phyloP scores from a whole-genome alignment of 2,113 vertebrate species.

The Bostrychus sinensis region DNA sequence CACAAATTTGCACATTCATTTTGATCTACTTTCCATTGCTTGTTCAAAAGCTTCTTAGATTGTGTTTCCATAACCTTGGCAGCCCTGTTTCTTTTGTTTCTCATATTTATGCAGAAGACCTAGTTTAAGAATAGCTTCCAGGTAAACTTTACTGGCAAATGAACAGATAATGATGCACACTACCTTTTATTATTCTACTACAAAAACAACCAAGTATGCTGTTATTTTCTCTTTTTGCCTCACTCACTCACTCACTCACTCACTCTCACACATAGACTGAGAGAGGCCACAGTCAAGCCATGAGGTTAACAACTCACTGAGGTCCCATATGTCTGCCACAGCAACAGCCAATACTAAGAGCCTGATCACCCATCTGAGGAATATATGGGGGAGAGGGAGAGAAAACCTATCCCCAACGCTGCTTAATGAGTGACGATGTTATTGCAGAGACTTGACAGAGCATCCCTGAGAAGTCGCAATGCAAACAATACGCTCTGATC shows the following conservation, averaged over 20 bases:
- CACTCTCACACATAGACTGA: slow-evolving; percentile 1
- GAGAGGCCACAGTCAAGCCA: slow-evolving; percentile 23
- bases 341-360: slow-evolving; percentile 41
- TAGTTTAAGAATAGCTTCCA: slow-evolving; percentile 11
- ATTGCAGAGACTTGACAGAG: slow-evolving; percentile 16
- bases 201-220: neutral
- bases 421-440: slow-evolving; percentile 27
- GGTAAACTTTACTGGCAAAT: neutral
- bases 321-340: slow-evolving; percentile 48
- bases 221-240: neutral
- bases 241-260: neutral
- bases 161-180: neutral
- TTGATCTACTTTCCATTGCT: neutral
- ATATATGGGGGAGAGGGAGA: slow-evolving; percentile 3
- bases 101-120: slow-evolving; percentile 3
- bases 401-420: slow-evolving; percentile 20
- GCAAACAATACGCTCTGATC: slow-evolving; percentile 21
- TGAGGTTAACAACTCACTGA: slow-evolving; percentile 44
- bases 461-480: slow-evolving; percentile 17
- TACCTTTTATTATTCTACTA: neutral
- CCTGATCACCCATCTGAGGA: slow-evolving; percentile 40
- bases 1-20: neutral
- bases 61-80: neutral
- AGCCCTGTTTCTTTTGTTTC: neutral
- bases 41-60: slow-evolving; percentile 2